Evolutionary conservation across 64 coral and sea anemone species (phyloP).

Genomic region (Stylophora pistillata): DNA sequence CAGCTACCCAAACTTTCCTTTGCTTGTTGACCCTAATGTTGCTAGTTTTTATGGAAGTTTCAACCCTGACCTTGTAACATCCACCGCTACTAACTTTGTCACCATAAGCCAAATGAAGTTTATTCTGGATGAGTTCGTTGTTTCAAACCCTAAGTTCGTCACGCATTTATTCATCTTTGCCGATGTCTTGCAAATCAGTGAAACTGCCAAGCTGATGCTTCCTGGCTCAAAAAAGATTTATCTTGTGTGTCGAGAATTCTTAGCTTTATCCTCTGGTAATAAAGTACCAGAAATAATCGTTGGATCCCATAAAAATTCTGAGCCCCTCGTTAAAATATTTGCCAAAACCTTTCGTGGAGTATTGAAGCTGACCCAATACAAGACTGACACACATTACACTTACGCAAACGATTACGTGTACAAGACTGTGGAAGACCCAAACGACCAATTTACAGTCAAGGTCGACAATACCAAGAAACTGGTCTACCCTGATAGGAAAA

Average conservation of each 20-base stretch:
- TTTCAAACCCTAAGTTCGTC: slow-evolving; percentile 51
- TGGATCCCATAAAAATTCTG: slow-evolving; percentile 35
- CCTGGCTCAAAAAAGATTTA: slow-evolving; percentile 44
- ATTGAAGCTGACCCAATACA: slow-evolving; percentile 54
- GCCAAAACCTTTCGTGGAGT: slow-evolving; percentile 45
- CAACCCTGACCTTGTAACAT: slow-evolving; percentile 57
- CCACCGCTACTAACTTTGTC: slow-evolving; percentile 53
- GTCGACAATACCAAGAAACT: slow-evolving; percentile 36
- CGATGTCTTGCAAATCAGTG: slow-evolving; percentile 42
- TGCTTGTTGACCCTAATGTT: background rate
- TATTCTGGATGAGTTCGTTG: slow-evolving; percentile 25
- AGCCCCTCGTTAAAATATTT: slow-evolving; percentile 48
- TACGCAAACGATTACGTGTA: slow-evolving; percentile 46
- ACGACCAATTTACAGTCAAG: slow-evolving; percentile 19
- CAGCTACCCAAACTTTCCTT: slow-evolving; percentile 29
- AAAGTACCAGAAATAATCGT: slow-evolving; percentile 45
- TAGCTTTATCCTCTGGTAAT: slow-evolving; percentile 38
- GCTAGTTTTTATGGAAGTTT: slow-evolving; percentile 44
- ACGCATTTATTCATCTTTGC: slow-evolving; percentile 60
- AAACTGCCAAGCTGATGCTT: slow-evolving; percentile 22
- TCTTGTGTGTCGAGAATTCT: slow-evolving; percentile 51
- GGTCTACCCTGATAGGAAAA: slow-evolving; percentile 29
- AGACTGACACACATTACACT: slow-evolving; percentile 34
- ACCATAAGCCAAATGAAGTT: slow-evolving; percentile 53
- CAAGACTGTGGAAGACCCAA: slow-evolving; percentile 20